Evolutionary conservation across 1,140 invertebrate species (phyloP), one percentile per base, ranked within the genome.

Genomic region (Tetraneura akinire): DNA sequence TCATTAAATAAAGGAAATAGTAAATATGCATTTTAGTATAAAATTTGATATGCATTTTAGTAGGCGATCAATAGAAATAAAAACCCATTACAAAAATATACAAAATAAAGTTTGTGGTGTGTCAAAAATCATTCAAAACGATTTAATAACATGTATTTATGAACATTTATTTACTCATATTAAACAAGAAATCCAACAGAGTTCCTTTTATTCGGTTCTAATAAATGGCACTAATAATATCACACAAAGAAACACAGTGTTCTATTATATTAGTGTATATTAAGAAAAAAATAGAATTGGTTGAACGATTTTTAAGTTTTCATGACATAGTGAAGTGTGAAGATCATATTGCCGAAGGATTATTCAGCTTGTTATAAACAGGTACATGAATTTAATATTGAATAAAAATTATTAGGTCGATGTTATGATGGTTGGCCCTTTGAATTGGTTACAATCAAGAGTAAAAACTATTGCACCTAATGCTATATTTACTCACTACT

Each of bases 51-150:
- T 47, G 21, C 57, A 37, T 47, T 62, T 42, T 60, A 49, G 21
- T 21, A 76, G 16, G 13, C 16, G 29, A 2, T 26, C 45, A 23
- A 29, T 62, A 53, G 51, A 42, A 60, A 8, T 57, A 45, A 0
- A 53, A 78, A n/a, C 10, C 6, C 49, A 74, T 74, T 51, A 32
- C 3, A 74, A 74, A n/a, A 32, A 8, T 4, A 6, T 74, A 3
- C 16, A 37, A 11, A 53, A 53, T 21, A 45, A 21, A 13, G 53
- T 53, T 55, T 18, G 49, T 55, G 49, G 70, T 73, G 26, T 16
- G 18, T 73, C 47, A 16, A 73, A 51, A 53, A 73, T 37, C n/a
- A 73, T 73, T 18, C 49, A 74, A 53, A 74, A 74, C 29, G 71
- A 55, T 6, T 16, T 74, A n/a, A 74, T 74, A 42, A 32, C 26